Evolutionary conservation across 2,888 invertebrate genomes (phyloP).

Genomic region (Hecatera dysodea): DNA sequence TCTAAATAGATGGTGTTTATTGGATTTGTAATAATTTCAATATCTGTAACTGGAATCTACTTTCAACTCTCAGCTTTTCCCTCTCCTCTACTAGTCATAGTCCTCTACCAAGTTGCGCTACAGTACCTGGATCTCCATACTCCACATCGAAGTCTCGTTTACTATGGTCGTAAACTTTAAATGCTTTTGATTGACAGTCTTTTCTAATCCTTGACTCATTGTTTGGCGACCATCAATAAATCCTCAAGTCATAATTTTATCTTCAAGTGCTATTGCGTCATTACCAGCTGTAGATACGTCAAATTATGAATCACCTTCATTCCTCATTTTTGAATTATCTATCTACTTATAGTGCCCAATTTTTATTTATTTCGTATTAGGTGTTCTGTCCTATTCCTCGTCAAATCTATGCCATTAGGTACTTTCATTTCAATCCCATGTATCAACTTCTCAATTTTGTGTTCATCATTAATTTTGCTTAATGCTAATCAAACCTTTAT

Average conservation of each 20-base stretch:
- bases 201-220: background rate
- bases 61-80: background rate
- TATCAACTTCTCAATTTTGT: background rate
- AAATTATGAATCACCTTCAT: slow-evolving; percentile 46
- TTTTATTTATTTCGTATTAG: background rate
- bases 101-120: background rate
- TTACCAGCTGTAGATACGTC: slow-evolving; percentile 43
- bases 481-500: background rate
- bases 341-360: slow-evolving; percentile 4
- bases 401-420: background rate
- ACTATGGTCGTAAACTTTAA: too few relatives aligned
- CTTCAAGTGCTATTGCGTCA: slow-evolving; percentile 35
- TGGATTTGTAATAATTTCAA: background rate
- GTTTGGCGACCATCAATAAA: slow-evolving; percentile 19
- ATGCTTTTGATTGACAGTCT: background rate
- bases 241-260: slow-evolving; percentile 36
- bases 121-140: background rate
- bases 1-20: background rate
- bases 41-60: background rate
- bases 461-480: background rate
- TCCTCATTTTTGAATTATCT: slow-evolving; percentile 5
- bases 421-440: background rate
- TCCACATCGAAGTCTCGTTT: background rate
- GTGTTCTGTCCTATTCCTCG: background rate
- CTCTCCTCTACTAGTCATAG: background rate